A percentile compares a stretch with the other conserved stretches of the same genome.
phyloP scores from a whole-genome alignment of 2,113 vertebrate genomes.

The Sigmodon hispidus region DNA sequence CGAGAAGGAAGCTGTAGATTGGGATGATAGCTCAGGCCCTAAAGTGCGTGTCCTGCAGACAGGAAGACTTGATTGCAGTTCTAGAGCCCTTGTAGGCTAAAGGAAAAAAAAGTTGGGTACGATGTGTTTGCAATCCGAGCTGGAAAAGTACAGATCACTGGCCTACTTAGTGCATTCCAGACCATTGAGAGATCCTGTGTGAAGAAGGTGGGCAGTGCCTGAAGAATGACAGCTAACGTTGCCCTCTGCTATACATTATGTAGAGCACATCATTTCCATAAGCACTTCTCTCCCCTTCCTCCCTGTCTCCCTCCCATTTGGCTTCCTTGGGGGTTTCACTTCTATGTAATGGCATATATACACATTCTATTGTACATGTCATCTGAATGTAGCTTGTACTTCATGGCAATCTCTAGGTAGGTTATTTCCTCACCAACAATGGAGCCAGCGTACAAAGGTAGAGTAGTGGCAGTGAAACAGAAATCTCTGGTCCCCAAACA shows the following conservation, averaged over 20 bases:
- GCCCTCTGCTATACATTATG: background rate
- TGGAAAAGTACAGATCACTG: background rate
- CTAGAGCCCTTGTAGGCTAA: background rate
- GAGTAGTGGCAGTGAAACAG: background rate
- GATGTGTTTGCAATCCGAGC: background rate
- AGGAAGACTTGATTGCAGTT: background rate
- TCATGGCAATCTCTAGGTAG: background rate
- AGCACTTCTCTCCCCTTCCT: background rate
- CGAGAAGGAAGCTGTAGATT: background rate
- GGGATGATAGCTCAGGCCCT: background rate
- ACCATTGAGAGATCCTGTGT: background rate
- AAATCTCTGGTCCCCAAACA: slow-evolving; percentile 3
- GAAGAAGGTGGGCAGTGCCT: background rate
- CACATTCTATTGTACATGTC: background rate
- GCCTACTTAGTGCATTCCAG: background rate
- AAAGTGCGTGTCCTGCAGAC: background rate
- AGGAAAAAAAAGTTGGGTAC: background rate
- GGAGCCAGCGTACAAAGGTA: background rate
- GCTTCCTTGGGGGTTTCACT: background rate
- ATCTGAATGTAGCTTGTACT: background rate
- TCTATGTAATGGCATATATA: background rate
- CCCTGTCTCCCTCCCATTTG: background rate
- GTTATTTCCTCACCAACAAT: slow-evolving; percentile 5
- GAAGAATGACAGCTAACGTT: background rate
- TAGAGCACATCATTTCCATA: background rate